phyloP scores from a whole-genome alignment of 2,113 vertebrate genomes.

The Nerophis ophidion region DNA sequence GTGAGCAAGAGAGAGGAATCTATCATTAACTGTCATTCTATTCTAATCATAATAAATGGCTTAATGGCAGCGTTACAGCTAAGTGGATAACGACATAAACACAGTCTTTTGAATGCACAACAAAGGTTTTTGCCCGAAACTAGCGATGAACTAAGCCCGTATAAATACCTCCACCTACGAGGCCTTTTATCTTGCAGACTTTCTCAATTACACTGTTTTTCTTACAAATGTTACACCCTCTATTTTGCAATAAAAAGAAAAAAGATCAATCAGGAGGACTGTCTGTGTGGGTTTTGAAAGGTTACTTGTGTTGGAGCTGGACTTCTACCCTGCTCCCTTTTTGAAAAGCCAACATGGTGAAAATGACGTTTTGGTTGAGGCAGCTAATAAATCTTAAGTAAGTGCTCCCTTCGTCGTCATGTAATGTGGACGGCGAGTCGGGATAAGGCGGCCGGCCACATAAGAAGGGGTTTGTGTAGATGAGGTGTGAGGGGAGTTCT shows the following conservation, averaged over 20 bases:
- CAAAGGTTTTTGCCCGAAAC: slow-evolving; percentile 18
- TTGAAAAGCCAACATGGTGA: slow-evolving; percentile 66
- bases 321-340: slow-evolving; percentile 38
- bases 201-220: slow-evolving; percentile 63
- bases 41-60: slow-evolving; percentile 27
- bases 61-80: slow-evolving; percentile 27
- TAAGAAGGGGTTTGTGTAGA: slow-evolving; percentile 62
- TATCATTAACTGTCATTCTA: slow-evolving; percentile 9
- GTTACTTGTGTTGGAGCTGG: slow-evolving; percentile 61
- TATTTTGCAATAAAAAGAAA: slow-evolving; percentile 60
- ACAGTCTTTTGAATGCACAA: slow-evolving; percentile 39
- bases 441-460: slow-evolving; percentile 62
- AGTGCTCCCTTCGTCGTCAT: slow-evolving; percentile 36
- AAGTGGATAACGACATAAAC: slow-evolving; percentile 27
- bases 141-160: slow-evolving; percentile 8
- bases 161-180: slow-evolving; percentile 48
- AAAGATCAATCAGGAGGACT: slow-evolving; percentile 62
- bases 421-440: slow-evolving; percentile 51
- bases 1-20: background rate
- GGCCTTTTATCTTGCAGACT: slow-evolving; percentile 47
- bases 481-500: slow-evolving; percentile 49
- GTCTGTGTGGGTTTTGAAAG: slow-evolving; percentile 46
- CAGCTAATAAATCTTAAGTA: slow-evolving; percentile 66
- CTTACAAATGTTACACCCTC: slow-evolving; percentile 59
- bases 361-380: slow-evolving; percentile 66